These are phyloP conservation scores for Typhlomys cinereus DNA, from an alignment of 2,113 vertebrate species.

Conservation along the genomic window DNA sequence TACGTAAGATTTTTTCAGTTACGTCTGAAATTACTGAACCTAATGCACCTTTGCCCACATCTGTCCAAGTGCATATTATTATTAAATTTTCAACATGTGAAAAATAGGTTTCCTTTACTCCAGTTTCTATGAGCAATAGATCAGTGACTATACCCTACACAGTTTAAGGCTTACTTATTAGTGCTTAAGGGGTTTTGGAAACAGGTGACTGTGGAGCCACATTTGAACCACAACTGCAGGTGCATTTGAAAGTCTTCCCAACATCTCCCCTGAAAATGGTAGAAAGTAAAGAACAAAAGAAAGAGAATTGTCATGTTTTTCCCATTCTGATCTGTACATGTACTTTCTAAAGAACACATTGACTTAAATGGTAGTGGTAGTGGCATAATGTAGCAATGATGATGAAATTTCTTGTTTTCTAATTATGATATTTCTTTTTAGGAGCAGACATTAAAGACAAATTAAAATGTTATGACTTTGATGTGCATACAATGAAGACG, in stretches of 20 bases:
- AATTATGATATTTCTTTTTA: slow-evolving; percentile 80
- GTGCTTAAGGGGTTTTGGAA: background rate
- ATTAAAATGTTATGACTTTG: slow-evolving; percentile 91
- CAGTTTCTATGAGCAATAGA: background rate
- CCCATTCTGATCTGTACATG: background rate
- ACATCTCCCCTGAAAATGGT: background rate
- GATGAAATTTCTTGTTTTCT: slow-evolving; percentile 23
- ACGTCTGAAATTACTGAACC: background rate
- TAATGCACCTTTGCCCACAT: background rate
- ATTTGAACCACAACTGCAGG: background rate
- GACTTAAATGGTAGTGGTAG: background rate
- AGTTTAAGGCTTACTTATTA: background rate
- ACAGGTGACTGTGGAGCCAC: background rate
- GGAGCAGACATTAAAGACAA: slow-evolving; percentile 98
- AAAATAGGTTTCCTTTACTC: background rate
- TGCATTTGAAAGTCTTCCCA: background rate
- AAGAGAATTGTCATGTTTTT: background rate
- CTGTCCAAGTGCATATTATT: background rate
- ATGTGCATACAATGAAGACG: slow-evolving; percentile 92
- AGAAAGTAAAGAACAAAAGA: background rate
- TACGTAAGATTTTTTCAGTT: background rate
- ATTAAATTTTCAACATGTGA: background rate
- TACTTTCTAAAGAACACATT: background rate
- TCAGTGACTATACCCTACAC: background rate
- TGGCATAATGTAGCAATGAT: background rate